Conservation (phyloP, 2,113 vertebrate genomes). For the Pterocles burchelli region DNA sequence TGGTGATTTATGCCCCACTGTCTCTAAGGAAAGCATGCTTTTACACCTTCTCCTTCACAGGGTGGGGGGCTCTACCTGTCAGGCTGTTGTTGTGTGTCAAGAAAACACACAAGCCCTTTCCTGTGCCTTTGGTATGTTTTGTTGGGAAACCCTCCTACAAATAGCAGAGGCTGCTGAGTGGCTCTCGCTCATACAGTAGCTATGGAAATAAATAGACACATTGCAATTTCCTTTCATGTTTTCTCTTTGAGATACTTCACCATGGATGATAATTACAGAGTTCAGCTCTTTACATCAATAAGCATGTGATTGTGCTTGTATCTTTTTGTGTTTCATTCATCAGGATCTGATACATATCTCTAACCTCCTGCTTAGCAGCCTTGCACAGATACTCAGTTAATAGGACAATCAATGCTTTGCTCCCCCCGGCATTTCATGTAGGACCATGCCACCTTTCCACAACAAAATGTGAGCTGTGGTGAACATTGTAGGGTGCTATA, state of each 20-base stretch:
- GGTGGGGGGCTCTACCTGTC: background rate
- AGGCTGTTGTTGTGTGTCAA: background rate
- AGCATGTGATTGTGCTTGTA: conserved; percentile 11
- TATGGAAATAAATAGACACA: conserved; percentile 51
- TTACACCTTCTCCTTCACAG: background rate
- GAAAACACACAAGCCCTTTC: conserved; percentile 8
- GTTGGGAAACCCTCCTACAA: conserved; percentile 30
- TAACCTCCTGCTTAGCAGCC: conserved; percentile 9
- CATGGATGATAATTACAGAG: conserved; percentile 41
- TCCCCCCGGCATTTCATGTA: background rate
- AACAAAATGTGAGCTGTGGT: background rate
- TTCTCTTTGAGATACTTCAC: conserved; percentile 44
- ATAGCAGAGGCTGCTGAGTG: conserved; percentile 3
- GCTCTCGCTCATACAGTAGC: conserved; percentile 36
- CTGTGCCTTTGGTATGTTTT: background rate
- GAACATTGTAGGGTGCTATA: background rate
- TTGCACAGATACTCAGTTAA: background rate
- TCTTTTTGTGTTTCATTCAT: conserved; percentile 51
- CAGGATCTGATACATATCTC: background rate
- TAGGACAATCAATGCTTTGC: background rate
- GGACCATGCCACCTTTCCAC: background rate
- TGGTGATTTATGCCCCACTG: background rate
- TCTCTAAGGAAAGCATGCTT: background rate
- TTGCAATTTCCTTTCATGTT: conserved; percentile 58
- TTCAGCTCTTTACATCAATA: conserved; percentile 26